These are phyloP conservation scores for Perca fluviatilis DNA, from an alignment of 2,113 vertebrate genomes.

Conservation along the genomic window DNA sequence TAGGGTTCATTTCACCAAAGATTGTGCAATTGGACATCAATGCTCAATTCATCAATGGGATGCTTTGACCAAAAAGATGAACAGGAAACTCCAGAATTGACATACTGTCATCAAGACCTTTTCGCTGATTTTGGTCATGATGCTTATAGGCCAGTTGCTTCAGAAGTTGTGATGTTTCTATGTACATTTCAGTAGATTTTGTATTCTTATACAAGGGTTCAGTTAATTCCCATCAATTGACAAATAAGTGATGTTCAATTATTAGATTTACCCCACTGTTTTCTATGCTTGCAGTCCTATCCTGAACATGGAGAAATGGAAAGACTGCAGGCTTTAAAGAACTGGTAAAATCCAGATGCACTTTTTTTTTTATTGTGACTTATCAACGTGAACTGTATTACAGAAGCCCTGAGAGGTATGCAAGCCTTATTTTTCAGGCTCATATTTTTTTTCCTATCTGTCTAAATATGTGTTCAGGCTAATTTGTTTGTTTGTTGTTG, in stretches of 20 bases:
- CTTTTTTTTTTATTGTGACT: neutral
- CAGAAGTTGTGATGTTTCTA: neutral
- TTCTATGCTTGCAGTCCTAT: neutral
- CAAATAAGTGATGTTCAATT: neutral
- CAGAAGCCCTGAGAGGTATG: too few species aligned
- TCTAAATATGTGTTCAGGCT: too few species aligned
- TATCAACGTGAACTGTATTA: neutral
- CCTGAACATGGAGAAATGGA: neutral
- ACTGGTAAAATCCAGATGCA: slow-evolving; percentile 21
- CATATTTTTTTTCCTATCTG: too few species aligned
- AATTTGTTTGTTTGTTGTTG: too few species aligned
- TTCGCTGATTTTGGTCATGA: neutral
- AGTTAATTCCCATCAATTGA: slow-evolving; percentile 5
- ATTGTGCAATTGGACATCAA: slow-evolving; percentile 46
- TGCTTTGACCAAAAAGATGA: neutral
- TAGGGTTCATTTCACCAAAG: slow-evolving; percentile 4
- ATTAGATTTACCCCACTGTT: neutral
- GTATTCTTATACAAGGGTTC: neutral
- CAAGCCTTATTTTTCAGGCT: too few species aligned
- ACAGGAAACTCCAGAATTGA: neutral
- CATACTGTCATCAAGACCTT: neutral
- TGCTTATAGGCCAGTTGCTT: neutral
- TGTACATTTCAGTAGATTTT: neutral
- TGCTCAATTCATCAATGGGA: neutral
- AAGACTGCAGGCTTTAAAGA: slow-evolving; percentile 10